Percentiles rank a stretch among this genome's conserved stretches.
phyloP scores from a whole-genome alignment of 2,113 vertebrate genomes.

The Formicarius rufipectus region DNA sequence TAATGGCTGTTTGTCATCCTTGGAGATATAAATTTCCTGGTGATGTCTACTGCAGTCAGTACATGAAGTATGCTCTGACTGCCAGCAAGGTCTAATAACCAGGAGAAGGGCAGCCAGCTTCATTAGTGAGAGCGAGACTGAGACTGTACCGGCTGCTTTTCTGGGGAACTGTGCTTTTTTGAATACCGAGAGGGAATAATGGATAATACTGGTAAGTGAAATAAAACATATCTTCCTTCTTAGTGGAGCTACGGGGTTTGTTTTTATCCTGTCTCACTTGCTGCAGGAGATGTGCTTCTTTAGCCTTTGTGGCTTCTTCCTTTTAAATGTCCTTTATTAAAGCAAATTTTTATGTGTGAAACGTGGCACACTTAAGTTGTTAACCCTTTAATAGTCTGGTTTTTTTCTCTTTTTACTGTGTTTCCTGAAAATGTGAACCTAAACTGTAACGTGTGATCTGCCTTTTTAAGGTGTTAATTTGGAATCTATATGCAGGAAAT shows the following conservation, averaged over 20 bases:
- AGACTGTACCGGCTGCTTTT: conserved; percentile 39
- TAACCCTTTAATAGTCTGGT: not conserved
- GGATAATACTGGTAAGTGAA: conserved; percentile 81
- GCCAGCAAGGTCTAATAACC: conserved; percentile 77
- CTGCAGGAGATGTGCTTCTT: conserved; percentile 48
- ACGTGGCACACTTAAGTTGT: not conserved
- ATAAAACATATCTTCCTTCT: conserved; percentile 48
- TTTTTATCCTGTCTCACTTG: conserved; percentile 30
- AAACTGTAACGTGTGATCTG: conserved; percentile 9
- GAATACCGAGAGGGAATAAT: conserved; percentile 63
- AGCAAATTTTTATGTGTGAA: conserved; percentile 35
- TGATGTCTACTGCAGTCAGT: conserved; percentile 81
- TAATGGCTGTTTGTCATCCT: conserved; percentile 88
- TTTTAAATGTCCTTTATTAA: conserved; percentile 6
- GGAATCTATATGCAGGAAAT: conserved; percentile 24
- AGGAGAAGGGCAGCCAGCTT: conserved; percentile 74
- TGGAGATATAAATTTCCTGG: conserved; percentile 84
- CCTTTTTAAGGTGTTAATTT: conserved; percentile 44
- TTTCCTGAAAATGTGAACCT: not conserved
- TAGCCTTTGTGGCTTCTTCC: conserved; percentile 19
- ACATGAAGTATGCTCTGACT: conserved; percentile 74
- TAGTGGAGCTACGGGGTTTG: not conserved
- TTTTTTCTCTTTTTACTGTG: conserved; percentile 29
- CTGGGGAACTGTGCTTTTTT: conserved; percentile 48
- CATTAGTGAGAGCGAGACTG: conserved; percentile 37